Evolutionary conservation across 2,113 vertebrate genomes (phyloP), one percentile per base, ranked within the genome.

Genomic region (Ellobius talpinus): DNA sequence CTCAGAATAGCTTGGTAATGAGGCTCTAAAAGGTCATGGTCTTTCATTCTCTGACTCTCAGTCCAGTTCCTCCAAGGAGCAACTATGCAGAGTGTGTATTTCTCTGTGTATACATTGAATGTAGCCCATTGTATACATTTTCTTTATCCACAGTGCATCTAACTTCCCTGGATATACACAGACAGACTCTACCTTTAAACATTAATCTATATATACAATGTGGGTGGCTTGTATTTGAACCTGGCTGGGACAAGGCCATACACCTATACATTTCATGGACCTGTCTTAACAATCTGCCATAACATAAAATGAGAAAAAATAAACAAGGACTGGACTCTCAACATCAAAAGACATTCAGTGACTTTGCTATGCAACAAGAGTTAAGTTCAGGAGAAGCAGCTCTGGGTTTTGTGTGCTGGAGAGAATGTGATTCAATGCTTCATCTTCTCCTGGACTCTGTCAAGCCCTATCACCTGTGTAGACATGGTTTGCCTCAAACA

Each of bases 141-240:
- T 55, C 89, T 78, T 50, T 89, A 17, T 21, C 70, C 21, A 81
- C 72, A 42, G 5, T 39, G 6, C 68, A 42, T 91, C 95, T 84
- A 93, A 89, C 94, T 81, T 52, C 29, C 33, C 73, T 72, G 86
- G 1, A 16, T 88, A 1, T 91, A 70, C 36, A 63, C 63, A 52
- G n/a, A 24, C 4, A 33, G 70, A 65, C 16, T 95, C 50, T 85
- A 78, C 9, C 74, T 79, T 52, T 97, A 97, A 87, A 97, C 17
- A 94, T 47, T 17, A 8, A 85, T 87, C 92, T 93, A 39, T 90
- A 3, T 70, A 78, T 50, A 61, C 94, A 36, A 52, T 66, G 66
- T 24, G 97, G 96, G 96, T 97, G 96, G 91, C 93, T 93, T 92
- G 84, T 50, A 24, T 87, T 96, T 33, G 6, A 95, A 84, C 29